Evolutionary conservation across 1,140 invertebrate genomes (phyloP).

Genomic region (Drosophila watanabei): DNA sequence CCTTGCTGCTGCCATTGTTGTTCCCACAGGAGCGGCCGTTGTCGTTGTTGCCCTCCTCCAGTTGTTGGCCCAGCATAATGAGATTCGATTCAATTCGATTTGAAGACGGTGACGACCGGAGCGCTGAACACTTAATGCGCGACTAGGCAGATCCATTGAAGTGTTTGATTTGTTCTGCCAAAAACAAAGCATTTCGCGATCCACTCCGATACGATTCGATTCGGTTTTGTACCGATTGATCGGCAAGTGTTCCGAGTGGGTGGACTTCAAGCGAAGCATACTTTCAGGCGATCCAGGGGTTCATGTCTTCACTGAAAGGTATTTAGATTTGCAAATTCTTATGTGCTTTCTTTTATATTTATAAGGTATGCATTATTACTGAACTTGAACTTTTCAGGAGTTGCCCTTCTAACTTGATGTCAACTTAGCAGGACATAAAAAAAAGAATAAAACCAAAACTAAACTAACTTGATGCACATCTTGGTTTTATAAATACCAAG

Average conservation of each 20-base stretch:
- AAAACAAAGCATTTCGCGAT: slow-evolving; percentile 9
- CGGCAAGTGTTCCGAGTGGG: slow-evolving; percentile 3
- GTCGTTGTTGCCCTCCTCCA: slow-evolving; percentile 23
- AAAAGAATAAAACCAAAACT: too few species aligned
- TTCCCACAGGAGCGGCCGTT: slow-evolving; percentile 19
- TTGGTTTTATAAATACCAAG: too few species aligned
- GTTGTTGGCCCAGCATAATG: slow-evolving; percentile 48
- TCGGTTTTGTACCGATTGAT: slow-evolving; percentile 19
- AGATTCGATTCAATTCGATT: slow-evolving; percentile 27
- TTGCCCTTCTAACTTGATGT: too few species aligned
- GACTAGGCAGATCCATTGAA: slow-evolving; percentile 54
- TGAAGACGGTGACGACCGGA: slow-evolving; percentile 41
- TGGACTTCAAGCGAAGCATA: slow-evolving; percentile 21
- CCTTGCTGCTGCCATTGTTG: slow-evolving; percentile 57
- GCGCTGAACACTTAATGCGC: slow-evolving; percentile 52
- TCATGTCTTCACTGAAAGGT: slow-evolving; percentile 2
- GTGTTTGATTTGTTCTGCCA: slow-evolving; percentile 45
- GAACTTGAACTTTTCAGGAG: too few species aligned
- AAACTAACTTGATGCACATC: too few species aligned
- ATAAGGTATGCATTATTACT: neutral
- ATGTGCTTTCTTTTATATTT: neutral
- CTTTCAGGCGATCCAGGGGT: slow-evolving; percentile 28
- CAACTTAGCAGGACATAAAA: too few species aligned
- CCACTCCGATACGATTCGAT: slow-evolving; percentile 24
- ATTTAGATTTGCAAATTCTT: neutral